A percentile compares a stretch with the other conserved stretches of the same genome.
These are phyloP conservation scores for Drepana arcuata DNA, from an alignment of 1,140 invertebrate species.

Conservation along the genomic window DNA sequence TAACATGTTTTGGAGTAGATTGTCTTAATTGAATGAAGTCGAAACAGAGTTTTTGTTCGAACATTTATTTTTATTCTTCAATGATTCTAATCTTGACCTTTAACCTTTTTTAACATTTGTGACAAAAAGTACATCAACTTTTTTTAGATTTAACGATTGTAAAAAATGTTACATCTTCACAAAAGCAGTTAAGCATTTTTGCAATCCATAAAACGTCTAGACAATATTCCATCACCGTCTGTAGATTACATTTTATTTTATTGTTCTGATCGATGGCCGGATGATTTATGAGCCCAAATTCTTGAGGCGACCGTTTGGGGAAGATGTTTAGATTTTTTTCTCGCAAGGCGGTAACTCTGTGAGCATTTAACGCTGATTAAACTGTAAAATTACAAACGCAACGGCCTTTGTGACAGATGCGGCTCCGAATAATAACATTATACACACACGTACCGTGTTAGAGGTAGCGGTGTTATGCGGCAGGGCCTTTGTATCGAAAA, in stretches of 20 bases:
- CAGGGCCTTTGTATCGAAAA: conserved; percentile 44
- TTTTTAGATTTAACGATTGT: too few species aligned
- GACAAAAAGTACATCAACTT: neutral
- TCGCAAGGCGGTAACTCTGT: conserved; percentile 40
- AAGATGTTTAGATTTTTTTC: conserved; percentile 39
- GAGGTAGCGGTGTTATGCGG: conserved; percentile 46
- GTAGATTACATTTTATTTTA: conserved; percentile 26
- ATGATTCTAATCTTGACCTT: too few species aligned
- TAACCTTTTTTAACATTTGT: conserved; percentile 5
- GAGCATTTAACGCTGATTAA: conserved; percentile 70
- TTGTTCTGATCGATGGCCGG: conserved; percentile 40
- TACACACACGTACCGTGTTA: conserved; percentile 38
- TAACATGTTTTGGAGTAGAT: too few species aligned
- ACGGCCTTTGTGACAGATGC: conserved; percentile 61
- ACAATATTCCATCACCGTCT: conserved; percentile 6
- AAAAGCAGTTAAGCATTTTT: too few species aligned
- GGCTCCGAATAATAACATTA: conserved; percentile 62
- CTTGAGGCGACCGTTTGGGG: conserved; percentile 37
- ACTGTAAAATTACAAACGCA: conserved; percentile 65
- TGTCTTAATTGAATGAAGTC: too few species aligned
- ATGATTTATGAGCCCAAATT: conserved; percentile 58
- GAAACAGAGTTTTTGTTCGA: too few species aligned
- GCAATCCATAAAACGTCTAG: too few species aligned
- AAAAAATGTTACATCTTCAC: too few species aligned
- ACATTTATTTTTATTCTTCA: too few species aligned